Base-by-base conservation (phyloP, 2,888 invertebrate species). In the Elegia similella region DNA sequence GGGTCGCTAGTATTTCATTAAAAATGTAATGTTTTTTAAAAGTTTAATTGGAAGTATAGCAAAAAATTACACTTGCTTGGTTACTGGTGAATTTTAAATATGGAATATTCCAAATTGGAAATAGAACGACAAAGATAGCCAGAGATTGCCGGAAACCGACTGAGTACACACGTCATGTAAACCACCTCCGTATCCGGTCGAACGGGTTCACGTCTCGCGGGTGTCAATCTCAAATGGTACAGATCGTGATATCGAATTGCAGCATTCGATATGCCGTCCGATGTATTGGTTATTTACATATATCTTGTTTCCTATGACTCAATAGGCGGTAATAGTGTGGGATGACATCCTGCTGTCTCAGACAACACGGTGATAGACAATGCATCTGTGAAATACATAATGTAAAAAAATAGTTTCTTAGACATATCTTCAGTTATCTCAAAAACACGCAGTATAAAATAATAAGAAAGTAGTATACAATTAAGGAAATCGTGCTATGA, bases 241-340 rank as follows among this genome's bases (percentile, higher is more conserved):
- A 68, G 73, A 68, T 72, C 73, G 66, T 67, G 72, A 72, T 74
- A 75, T 73, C 69, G 65, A 67, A 69, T 78, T 73, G 73, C 75
- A 72, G 66, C 69, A 75, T 71, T 75, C 70, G 74, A 77, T 78
- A 80, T 75, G 76, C 74, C 77, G 73, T 75, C 73, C 65, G 59
- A 43, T 54, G 64, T 77, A 72, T 72, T 72, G 70, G 75, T 76
- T 54, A 54, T 54, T 54, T 16, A 54, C 54, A 74, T 76, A 71
- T 68, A 74, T 77, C 70, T 72, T 69, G 70, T 75, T 76, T 73
- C 78, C 71, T 71, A 76, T 75, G 72, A 54, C 71, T 76, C 71
- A 74, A 55, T 71, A 30, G 29, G 38, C 42, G 17, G 15, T 53
- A 53, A 53, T 53, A 53, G 52, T 29, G 29, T 53, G 42, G 42